phyloP scores from a whole-genome alignment of 2,797 vertebrate species.

The Lithobates pipiens region DNA sequence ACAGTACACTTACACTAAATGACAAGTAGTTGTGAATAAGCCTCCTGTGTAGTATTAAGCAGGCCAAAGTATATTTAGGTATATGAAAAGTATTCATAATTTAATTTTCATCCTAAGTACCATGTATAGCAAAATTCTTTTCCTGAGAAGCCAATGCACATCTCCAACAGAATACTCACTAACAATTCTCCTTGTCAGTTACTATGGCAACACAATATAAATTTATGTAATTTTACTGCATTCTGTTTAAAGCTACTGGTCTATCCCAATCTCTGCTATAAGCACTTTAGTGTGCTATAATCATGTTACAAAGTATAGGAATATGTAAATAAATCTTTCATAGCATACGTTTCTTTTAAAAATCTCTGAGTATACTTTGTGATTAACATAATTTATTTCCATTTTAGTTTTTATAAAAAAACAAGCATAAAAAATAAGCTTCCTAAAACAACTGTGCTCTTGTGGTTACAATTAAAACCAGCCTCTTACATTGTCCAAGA shows the following conservation, averaged over 20 bases:
- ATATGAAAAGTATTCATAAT: constrained; percentile 25
- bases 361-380: constrained; percentile 36
- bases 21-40: constrained; percentile 11
- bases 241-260: constrained; percentile 39
- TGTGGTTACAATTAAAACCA: neutral
- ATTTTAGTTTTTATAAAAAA: constrained; percentile 32
- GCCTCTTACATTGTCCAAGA: neutral
- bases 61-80: neutral
- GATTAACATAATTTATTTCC: constrained; percentile 45
- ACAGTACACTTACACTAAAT: constrained; percentile 2
- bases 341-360: constrained; percentile 48
- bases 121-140: constrained; percentile 33
- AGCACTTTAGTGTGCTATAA: constrained; percentile 48
- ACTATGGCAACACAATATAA: constrained; percentile 38
- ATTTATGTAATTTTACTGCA: constrained; percentile 42
- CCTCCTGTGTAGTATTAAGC: constrained; percentile 15
- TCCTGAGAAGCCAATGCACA: neutral
- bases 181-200: constrained; percentile 39
- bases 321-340: constrained; percentile 58
- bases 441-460: neutral
- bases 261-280: constrained; percentile 30
- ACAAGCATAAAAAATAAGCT: neutral
- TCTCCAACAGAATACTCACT: constrained; percentile 4
- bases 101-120: constrained; percentile 23
- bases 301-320: constrained; percentile 45